Evolutionary conservation across 2,888 invertebrate species (phyloP).

Genomic region (Cremastinae sp.): DNA sequence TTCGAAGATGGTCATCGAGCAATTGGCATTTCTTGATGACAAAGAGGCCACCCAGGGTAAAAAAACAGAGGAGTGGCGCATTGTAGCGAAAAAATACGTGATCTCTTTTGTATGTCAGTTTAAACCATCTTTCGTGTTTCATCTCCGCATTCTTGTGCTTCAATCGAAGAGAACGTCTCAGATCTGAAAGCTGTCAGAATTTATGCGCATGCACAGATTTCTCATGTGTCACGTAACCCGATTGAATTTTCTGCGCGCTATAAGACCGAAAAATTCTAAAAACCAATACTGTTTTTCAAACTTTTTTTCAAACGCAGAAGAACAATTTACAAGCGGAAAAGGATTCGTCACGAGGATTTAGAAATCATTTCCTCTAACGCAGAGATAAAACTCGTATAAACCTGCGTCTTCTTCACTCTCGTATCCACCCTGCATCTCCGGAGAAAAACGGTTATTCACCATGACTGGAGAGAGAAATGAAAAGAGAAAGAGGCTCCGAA

Average conservation of each 20-base stretch:
- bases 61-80: slow-evolving; percentile 67
- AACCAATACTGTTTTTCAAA: not conserved
- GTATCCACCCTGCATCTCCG: not conserved
- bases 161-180: slow-evolving; percentile 22
- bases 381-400: slow-evolving; percentile 27
- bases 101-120: slow-evolving; percentile 74
- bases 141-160: slow-evolving; percentile 65
- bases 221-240: slow-evolving; percentile 29
- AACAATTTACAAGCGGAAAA: slow-evolving; percentile 7
- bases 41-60: slow-evolving; percentile 67
- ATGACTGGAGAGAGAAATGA: slow-evolving; percentile 13
- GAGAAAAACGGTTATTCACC: slow-evolving; percentile 27
- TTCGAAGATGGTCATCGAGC: slow-evolving; percentile 47
- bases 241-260: slow-evolving; percentile 36
- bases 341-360: slow-evolving; percentile 19
- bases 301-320: not conserved
- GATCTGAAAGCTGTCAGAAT: slow-evolving; percentile 32
- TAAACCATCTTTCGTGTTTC: slow-evolving; percentile 73
- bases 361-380: slow-evolving; percentile 38
- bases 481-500: slow-evolving; percentile 36
- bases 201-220: slow-evolving; percentile 19
- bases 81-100: slow-evolving; percentile 66
- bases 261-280: slow-evolving; percentile 23
- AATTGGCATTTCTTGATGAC: slow-evolving; percentile 26
- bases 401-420: slow-evolving; percentile 4